Evolutionary conservation across 1,140 invertebrate species (phyloP).

Genomic region (Hycleus phaleratus): DNA sequence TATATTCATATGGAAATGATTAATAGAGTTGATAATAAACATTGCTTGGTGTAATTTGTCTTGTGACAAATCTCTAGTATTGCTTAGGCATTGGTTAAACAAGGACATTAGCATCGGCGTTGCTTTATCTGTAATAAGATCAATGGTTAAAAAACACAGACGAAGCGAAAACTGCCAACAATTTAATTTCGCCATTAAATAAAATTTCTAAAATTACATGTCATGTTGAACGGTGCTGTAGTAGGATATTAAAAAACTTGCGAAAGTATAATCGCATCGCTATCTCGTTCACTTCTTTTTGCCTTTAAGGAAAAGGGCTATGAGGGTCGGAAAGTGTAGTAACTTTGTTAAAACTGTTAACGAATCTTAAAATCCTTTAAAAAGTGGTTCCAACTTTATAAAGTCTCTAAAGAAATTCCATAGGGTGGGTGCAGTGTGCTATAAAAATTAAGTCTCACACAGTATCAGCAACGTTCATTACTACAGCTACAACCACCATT

Average conservation of each 20-base stretch:
- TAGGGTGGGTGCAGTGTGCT: constrained; percentile 17
- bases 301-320: constrained; percentile 10
- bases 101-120: too few species aligned
- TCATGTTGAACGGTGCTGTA: constrained; percentile 28
- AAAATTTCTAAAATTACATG: constrained; percentile 31
- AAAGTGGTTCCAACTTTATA: constrained; percentile 34
- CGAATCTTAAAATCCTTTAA: constrained; percentile 39
- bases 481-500: neutral
- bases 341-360: constrained; percentile 39
- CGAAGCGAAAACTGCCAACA: constrained; percentile 10
- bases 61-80: too few species aligned
- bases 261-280: constrained; percentile 29
- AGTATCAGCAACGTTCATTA: constrained; percentile 31
- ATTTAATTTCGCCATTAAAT: constrained; percentile 24
- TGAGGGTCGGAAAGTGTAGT: constrained; percentile 28
- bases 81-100: too few species aligned
- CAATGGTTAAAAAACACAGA: constrained; percentile 6
- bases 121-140: constrained; percentile 5
- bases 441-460: constrained; percentile 38
- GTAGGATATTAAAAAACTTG: constrained; percentile 35
- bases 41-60: too few species aligned
- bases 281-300: constrained; percentile 11
- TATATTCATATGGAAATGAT: too few species aligned
- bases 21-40: too few species aligned
- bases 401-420: constrained; percentile 24